Evolutionary conservation across 2,797 vertebrate species (phyloP), one percentile per base, ranked within the genome.

Genomic region (Halcyon chelicuti): DNA sequence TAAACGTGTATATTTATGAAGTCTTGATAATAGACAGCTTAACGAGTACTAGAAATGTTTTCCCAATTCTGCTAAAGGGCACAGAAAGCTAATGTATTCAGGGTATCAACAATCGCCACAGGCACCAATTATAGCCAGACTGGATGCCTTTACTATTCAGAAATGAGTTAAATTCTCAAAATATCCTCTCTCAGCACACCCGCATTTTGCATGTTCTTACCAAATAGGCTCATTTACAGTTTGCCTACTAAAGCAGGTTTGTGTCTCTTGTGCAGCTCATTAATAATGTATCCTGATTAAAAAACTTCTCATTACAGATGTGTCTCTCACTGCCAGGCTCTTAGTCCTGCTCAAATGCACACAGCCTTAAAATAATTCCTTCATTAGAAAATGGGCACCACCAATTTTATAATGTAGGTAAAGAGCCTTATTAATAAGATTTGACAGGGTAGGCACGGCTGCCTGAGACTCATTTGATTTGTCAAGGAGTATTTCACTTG

Each of bases 1-100:
- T 95, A 95, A 96, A 96, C 3, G 51, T 92, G 75, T 94, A 89
- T 94, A 96, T 95, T 96, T 96, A 93, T 96, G 95, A 96, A 97
- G 94, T 76, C 86, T 96, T 89, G 93, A 95, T 96, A 97, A 97
- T 57, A 97, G 96, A 86, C 88, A 94, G 89, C 96, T 97, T 96
- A 97, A 97, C 55, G 2, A 97, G 65, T 82, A 94, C 66, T 77
- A 94, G 93, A 94, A 96, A 92, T 94, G 83, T 91, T 96, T 96
- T 78, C 65, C 68, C 93, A 77, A 57, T 96, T 81, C 83, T 79
- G 93, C 89, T 94, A 91, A 96, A 94, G 96, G 91, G 90, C 82
- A 94, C 68, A 67, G 86, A 93, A 93, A 91, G 85, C 86, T 85
- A 93, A 97, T 84, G 84, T 10, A 94, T 86, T 77, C 61, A 85